Base-by-base conservation (phyloP, 2,113 vertebrate genomes). In the Archocentrus centrarchus region DNA sequence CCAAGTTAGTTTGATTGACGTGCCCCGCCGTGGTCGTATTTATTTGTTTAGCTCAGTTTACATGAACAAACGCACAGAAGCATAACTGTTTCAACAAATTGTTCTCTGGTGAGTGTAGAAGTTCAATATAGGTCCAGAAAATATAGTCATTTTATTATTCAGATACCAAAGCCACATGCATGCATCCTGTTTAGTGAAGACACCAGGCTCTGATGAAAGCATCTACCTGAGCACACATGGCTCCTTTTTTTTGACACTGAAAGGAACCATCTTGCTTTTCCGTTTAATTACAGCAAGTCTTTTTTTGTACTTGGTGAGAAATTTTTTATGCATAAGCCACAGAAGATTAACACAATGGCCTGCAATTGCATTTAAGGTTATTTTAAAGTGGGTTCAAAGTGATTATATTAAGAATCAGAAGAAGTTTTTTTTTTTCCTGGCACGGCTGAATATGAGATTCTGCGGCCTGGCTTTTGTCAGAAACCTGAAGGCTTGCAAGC, bases 391-490 rank as follows among this genome's bases (percentile, higher is more conserved):
- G 50, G 20, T 44, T 61, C 24, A 77, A 84, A 80, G 68, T 80
- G 41, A 88, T 87, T 68, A 64, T 22, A 75, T 77, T 88, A 61
- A 39, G 27, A 79, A 50, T 79, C 30, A 75, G 58, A 77, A 68
- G 81, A 41, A 58, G 32, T 57, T 64, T 57, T 61, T 84, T 81
- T 81, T 39, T 39, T 39, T 39, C 81, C 76, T 86, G 87, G 68
- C 89, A 39, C 11, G 68, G 68, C 44, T 59, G 77, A 91, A 87
- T 84, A 86, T 44, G 66, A 79, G 80, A 88, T 81, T 64, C 80
- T 75, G 84, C 4, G 17, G 87, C 62, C 89, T 93, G 93, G 87
- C 82, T 94, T 93, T 81, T 92, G 85, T 93, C 92, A 91, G 84
- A 86, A 89, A 88, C 59, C 81, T 88, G 84, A 64, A 81, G 79